A percentile compares a stretch with the other conserved stretches of the same genome.
phyloP scores from a whole-genome alignment of 1,140 invertebrate genomes.

The Latrodectus geometricus region DNA sequence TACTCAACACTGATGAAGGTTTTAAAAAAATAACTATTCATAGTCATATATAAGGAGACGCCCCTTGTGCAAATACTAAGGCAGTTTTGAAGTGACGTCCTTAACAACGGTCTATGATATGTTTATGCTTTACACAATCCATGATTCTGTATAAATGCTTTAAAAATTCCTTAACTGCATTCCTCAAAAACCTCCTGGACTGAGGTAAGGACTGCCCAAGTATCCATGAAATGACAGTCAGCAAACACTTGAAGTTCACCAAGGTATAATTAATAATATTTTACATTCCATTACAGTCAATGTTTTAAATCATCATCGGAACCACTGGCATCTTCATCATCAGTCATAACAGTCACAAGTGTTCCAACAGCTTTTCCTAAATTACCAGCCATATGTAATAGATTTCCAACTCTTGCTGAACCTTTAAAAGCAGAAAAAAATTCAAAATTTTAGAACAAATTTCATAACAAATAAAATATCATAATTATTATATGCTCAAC shows the following conservation, averaged over 20 bases:
- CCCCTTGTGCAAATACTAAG: constrained; percentile 58
- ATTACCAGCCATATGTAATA: constrained; percentile 89
- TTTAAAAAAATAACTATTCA: constrained; percentile 59
- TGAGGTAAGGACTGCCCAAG: too few relatives aligned
- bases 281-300: constrained; percentile 16
- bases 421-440: not conserved
- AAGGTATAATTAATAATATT: too few relatives aligned
- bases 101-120: constrained; percentile 55
- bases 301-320: constrained; percentile 61
- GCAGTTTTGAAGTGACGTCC: constrained; percentile 55
- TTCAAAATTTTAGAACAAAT: too few relatives aligned
- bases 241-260: too few relatives aligned
- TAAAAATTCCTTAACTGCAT: not conserved
- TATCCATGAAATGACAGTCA: too few relatives aligned
- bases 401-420: constrained; percentile 78
- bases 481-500: too few relatives aligned
- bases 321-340: constrained; percentile 73
- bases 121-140: constrained; percentile 25
- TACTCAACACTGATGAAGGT: constrained; percentile 29
- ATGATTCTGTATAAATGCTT: constrained; percentile 40
- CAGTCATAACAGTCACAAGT: constrained; percentile 87
- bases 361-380: constrained; percentile 86
- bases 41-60: constrained; percentile 37
- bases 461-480: too few relatives aligned
- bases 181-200: not conserved